Evolutionary conservation across 2,888 invertebrate genomes (phyloP), one percentile per base, ranked within the genome.

Genomic region (Nasonovia ribisnigri): DNA sequence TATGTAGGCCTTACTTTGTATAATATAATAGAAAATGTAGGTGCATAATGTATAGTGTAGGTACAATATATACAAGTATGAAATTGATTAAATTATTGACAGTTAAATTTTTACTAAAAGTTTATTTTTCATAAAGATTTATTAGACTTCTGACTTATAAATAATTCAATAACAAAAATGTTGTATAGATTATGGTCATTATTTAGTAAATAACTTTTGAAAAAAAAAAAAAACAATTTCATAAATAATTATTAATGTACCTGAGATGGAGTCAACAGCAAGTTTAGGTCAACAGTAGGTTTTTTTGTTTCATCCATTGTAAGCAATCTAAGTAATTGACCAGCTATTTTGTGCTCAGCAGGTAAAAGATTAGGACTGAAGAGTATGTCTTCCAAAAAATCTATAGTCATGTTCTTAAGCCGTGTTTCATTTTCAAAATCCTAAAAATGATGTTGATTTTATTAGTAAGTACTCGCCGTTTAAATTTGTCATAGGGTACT

Each of bases 281-380:
- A 96, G 94, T 96, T 96, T 94, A 98, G 96, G 95, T 98, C 98
- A 26, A 98, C 96, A 95, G 96, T 96, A 88, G 96, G 96, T 93
- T 96, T 96, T 5, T 97, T 97, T 10, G 96, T 96, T 95, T 98
- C 98, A 60, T 98, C 97, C 94, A 98, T 97, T 94, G 97, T 98
- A 86, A 98, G 96, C 92, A 98, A 96, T 84, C 98, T 96, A 57
- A 98, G 96, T 88, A 99, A 96, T 95, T 98, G 98, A 0, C 97
- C 97, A 0, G 98, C 98, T 1, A 98, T 98, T 95, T 98, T 98
- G 95, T 98, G 98, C 95, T 99, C 98, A 0, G 98, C 98, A 0
- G 98, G 98, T 90, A 98, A 96, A 89, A 98, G 96, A 95, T 97
- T 98, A 1, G 98, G 98, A 95, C 97, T 97, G 95, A 97, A 97